Evolutionary conservation across 2,113 vertebrate genomes (phyloP), one percentile per base, ranked within the genome.

Genomic region (Paradisaea rubra): DNA sequence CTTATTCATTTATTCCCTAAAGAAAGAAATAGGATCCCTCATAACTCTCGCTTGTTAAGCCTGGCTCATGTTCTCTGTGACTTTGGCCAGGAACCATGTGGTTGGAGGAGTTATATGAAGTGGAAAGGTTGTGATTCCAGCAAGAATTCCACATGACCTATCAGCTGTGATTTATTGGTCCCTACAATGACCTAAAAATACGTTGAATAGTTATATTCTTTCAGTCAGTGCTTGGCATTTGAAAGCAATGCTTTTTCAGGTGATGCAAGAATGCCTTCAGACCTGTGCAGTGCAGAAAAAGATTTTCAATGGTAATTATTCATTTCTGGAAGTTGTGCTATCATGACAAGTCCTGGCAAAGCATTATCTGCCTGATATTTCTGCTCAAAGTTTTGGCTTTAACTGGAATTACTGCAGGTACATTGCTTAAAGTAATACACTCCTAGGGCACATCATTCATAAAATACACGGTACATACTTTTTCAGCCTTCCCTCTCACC

Each of bases 21-120:
- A 92, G 80, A 81, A 92, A 91, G 79, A 92, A 96, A 87, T 10
- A 50, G 13, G 63, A 87, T 78, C 53, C 20, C 82, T 89, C 70
- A 37, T 65, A 94, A 91, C 42, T 76, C 66, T 35, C 72, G 6
- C 73, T 81, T 64, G 14, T 81, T 89, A 88, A 94, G 52, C 27
- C 60, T 85, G 61, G 65, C 50, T 89, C 15, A 41, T 50, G 25
- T 22, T 70, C 31, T 70, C 57, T 73, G 39, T 37, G 52, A 70
- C 27, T 95, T 66, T 81, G 79, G 81, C 89, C 24, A 77, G 39
- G 42, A 89, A 84, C 39, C 24, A 47, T 53, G 69, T n/a, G 23
- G 41, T 44, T 84, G 33, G 70, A 94, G 54, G 17, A 82, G 69
- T 89, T 86, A 72, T 63, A 72, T 44, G 41, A 91, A 95, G 35